Conservation (phyloP, 2,888 invertebrate species). For the Polydrusus tereticollis region DNA sequence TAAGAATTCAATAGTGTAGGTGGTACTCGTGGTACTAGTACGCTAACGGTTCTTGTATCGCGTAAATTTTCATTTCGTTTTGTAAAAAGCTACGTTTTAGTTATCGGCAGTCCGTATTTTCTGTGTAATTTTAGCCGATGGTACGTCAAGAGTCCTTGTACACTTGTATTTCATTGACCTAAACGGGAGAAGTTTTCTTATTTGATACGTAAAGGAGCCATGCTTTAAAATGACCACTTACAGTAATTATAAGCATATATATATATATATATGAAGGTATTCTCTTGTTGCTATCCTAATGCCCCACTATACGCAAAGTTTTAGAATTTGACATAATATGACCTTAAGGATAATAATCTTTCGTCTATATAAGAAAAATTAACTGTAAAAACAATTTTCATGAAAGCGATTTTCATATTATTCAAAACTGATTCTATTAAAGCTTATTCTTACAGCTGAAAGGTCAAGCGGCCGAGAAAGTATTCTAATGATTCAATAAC, state of each 20-base stretch:
- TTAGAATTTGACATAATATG: no score
- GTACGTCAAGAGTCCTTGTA: neutral
- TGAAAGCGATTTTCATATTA: neutral
- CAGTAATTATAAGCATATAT: no score
- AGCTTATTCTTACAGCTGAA: neutral
- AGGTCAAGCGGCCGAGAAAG: neutral
- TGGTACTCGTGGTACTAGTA: conserved; percentile 37
- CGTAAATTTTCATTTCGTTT: conserved; percentile 49
- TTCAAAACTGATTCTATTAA: neutral
- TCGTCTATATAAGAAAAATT: no score
- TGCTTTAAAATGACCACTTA: no score
- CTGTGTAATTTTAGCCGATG: conserved; percentile 40
- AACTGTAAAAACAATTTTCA: neutral
- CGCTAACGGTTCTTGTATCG: conserved; percentile 48
- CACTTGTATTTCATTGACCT: no score
- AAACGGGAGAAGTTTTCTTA: no score
- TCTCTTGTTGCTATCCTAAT: no score
- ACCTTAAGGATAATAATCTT: no score
- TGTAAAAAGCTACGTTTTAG: conserved; percentile 40
- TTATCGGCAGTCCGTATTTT: conserved; percentile 39
- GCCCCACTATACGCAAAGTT: no score
- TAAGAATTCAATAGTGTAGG: conserved; percentile 47
- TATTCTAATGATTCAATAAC: neutral
- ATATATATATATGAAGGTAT: no score
- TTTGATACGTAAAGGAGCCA: no score